These are phyloP conservation scores for Poeciliopsis retropinna DNA, from an alignment of 2,113 vertebrate species.

Conservation along the genomic window DNA sequence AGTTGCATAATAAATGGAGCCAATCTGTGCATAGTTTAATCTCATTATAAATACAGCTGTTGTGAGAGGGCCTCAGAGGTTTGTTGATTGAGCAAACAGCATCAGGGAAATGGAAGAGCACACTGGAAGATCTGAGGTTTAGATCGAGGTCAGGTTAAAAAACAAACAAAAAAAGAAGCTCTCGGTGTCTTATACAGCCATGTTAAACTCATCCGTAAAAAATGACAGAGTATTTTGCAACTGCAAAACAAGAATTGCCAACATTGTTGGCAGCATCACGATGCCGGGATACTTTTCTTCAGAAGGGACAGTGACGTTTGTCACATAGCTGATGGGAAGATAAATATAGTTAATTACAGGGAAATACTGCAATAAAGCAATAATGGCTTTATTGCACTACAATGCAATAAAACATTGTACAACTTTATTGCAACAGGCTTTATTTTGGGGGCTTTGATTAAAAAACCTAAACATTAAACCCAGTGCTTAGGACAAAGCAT, in stretches of 20 bases:
- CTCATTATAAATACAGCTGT: not conserved
- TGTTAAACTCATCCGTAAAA: not conserved
- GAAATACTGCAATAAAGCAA: not conserved
- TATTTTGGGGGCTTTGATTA: not conserved
- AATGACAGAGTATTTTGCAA: not conserved
- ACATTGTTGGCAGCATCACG: not conserved
- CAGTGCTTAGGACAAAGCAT: not conserved
- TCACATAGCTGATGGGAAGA: no score
- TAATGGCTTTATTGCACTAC: not conserved
- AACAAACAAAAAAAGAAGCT: not conserved
- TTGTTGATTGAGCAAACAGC: not conserved
- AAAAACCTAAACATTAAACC: not conserved
- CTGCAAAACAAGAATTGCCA: not conserved
- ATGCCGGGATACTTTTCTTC: not conserved
- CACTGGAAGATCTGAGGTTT: not conserved
- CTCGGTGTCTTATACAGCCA: not conserved
- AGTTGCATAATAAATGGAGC: no score
- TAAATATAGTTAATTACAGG: not conserved
- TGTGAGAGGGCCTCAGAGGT: no score
- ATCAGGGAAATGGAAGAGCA: not conserved
- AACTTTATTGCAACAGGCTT: no score
- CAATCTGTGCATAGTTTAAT: not conserved
- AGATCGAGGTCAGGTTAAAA: not conserved
- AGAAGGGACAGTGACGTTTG: not conserved
- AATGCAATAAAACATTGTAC: no score